phyloP scores from a whole-genome alignment of 2,113 vertebrate species.

The Paraplagusia blochii region DNA sequence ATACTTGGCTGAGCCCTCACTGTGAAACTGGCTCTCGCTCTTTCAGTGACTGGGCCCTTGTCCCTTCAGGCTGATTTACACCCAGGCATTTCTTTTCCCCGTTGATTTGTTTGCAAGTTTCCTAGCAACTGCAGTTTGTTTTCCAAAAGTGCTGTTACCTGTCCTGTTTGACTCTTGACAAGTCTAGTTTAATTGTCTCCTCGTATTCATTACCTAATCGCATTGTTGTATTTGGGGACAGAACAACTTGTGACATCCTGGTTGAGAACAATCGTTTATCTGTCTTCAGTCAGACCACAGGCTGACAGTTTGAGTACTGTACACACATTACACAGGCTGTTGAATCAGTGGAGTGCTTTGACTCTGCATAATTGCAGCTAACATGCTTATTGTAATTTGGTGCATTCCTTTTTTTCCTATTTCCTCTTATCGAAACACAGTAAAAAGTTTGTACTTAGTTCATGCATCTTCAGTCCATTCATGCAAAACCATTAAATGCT shows the following conservation, averaged over 20 bases:
- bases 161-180: conserved; percentile 62
- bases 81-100: conserved; percentile 50
- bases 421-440: conserved; percentile 39
- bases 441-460: conserved; percentile 16
- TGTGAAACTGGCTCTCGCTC: conserved; percentile 74
- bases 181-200: conserved; percentile 49
- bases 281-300: conserved; percentile 24
- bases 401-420: conserved; percentile 39
- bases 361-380: conserved; percentile 35
- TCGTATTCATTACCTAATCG: conserved; percentile 53
- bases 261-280: conserved; percentile 41
- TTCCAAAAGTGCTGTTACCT: conserved; percentile 68
- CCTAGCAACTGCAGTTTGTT: conserved; percentile 74
- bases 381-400: conserved; percentile 40
- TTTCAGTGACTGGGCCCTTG: conserved; percentile 64
- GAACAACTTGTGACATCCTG: conserved; percentile 26
- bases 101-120: conserved; percentile 73
- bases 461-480: conserved; percentile 24
- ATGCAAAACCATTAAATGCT: conserved; percentile 67
- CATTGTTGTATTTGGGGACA: conserved; percentile 36
- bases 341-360: conserved; percentile 13
- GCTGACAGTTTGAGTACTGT: conserved; percentile 6
- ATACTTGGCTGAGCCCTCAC: conserved; percentile 71
- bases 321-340: conserved; percentile 23
- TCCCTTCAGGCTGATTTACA: conserved; percentile 77